These are phyloP conservation scores for Hydra vulgaris DNA, from an alignment of 30 jellyfish, hydroid and myxozoan genomes.

Conservation along the genomic window DNA sequence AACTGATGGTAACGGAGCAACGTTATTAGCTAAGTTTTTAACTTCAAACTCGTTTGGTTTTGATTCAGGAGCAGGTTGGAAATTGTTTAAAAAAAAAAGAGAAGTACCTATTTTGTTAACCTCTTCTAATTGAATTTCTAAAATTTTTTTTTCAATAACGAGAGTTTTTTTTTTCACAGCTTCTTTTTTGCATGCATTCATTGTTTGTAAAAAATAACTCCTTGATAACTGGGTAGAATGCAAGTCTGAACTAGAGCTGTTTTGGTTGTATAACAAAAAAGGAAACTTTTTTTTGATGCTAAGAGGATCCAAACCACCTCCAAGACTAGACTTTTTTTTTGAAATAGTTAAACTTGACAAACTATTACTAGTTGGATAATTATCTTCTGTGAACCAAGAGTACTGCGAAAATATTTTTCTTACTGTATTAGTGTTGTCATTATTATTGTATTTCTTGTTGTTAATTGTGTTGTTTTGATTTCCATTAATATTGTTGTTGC, in stretches of 20 bases:
- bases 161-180: neutral
- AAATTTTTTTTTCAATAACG: neutral
- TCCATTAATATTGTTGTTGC: neutral
- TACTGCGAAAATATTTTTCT: neutral
- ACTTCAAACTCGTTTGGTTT: too few species aligned
- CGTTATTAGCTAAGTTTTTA: too few species aligned
- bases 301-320: neutral
- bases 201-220: too few species aligned
- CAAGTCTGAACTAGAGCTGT: too few species aligned
- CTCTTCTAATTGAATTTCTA: neutral
- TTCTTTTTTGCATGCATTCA: too few species aligned
- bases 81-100: neutral
- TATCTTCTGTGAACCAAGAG: neutral
- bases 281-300: too few species aligned
- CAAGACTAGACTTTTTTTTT: neutral
- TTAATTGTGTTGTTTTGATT: neutral
- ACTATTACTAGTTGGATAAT: neutral
- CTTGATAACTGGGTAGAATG: too few species aligned
- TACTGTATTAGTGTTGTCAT: too few species aligned
- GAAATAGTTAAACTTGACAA: neutral
- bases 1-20: too few species aligned
- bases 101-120: neutral
- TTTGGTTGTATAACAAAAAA: too few species aligned
- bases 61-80: neutral
- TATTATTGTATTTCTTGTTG: conserved; percentile 7